Base-by-base conservation (phyloP, 2,113 vertebrate genomes). In the Saccopteryx leptura region DNA sequence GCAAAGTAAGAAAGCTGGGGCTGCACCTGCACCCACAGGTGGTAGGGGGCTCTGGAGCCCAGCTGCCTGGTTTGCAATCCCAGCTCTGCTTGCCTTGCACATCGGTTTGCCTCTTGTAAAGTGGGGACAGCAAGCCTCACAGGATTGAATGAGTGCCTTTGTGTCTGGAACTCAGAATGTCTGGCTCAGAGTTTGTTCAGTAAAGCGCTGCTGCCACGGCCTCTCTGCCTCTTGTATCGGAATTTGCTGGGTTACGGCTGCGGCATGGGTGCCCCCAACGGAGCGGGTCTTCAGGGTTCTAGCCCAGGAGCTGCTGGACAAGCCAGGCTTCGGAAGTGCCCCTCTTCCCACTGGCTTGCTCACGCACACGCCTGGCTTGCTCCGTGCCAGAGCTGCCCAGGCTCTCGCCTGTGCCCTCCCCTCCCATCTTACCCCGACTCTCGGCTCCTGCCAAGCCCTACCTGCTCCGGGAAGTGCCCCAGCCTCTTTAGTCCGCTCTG, bases 311-410 rank as follows among this genome's bases (percentile, higher is more conserved):
- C 81, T 5, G 5, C 11, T 23, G 63, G 80, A 39, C 39, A 84
- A 84, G 71, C 31, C 2, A 8, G 63, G 15, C 39, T 69, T 84
- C 74, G 26, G 72, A 56, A 79, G 48, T 0, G 5, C 13, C 61
- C 56, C 61, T n/a, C 85, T 63, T 33, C 39, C 63, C n/a, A 17
- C n/a, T 46, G 79, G 61, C 61, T 4, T 7, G 24, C 21, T 89
- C 26, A 8, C 0, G 13, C 0, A 0, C 9, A 19, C 7, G 9
- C n/a, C 68, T 31, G 46, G 85, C 26, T 54, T 9, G 28, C 10
- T 24, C 60, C 28, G 2, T 9, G 39, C 1, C 7, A 2, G 82
- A 75, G 56, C 71, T 39, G 48, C 71, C 46, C 39, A 19, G 21
- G 11, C 21, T 46, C 12, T 21, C n/a, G 4, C 26, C 60, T 46